Evolutionary conservation across 2,113 vertebrate genomes (phyloP).

Genomic region (Lanius ludovicianus): DNA sequence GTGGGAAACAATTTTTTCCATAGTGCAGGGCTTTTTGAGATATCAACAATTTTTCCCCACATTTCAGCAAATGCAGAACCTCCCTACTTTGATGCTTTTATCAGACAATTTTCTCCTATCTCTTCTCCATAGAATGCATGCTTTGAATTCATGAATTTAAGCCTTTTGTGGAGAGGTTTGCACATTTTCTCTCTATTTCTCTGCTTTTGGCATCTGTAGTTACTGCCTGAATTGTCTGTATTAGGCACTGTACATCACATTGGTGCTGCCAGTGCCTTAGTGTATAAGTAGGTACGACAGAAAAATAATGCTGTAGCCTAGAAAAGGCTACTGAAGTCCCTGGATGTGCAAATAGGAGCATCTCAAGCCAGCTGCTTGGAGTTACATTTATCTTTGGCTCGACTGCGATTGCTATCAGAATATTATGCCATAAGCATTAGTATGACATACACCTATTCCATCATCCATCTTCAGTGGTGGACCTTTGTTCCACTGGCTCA

Average conservation of each 20-base stretch:
- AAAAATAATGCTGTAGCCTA: background rate
- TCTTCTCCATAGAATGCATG: slow-evolving; percentile 2
- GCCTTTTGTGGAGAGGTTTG: background rate
- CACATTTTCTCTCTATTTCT: background rate
- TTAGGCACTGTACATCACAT: background rate
- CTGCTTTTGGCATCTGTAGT: background rate
- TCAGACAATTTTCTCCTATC: slow-evolving; percentile 54
- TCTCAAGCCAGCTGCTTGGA: background rate
- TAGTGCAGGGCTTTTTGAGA: background rate
- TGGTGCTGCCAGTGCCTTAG: background rate
- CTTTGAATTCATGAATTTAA: slow-evolving; percentile 46
- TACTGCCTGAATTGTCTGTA: background rate
- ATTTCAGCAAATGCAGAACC: slow-evolving; percentile 5
- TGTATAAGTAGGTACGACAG: background rate
- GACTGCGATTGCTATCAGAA: background rate
- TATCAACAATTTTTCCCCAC: background rate
- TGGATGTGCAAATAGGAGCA: background rate
- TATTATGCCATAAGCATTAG: background rate
- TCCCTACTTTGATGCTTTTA: slow-evolving; percentile 43
- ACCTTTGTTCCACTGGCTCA: slow-evolving; percentile 11
- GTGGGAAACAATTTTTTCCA: slow-evolving; percentile 7
- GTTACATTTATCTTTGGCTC: background rate
- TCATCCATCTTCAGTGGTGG: background rate
- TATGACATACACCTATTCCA: background rate
- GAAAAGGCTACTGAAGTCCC: background rate